Percentiles rank a stretch among this genome's conserved stretches.
Conservation (phyloP, 2,797 vertebrate species). For the Bradypodion pumilum region DNA sequence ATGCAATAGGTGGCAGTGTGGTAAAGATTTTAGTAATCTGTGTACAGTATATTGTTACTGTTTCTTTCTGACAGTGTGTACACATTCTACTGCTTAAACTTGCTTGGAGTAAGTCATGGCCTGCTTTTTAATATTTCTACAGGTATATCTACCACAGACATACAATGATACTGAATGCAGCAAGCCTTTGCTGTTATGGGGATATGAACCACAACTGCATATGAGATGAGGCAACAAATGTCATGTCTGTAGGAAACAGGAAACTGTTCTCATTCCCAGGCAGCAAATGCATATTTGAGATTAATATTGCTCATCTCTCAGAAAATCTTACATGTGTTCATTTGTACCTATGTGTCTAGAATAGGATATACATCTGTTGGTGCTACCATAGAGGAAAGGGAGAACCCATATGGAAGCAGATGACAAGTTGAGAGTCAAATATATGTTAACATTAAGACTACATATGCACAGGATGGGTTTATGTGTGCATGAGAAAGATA, state of each 20-base stretch:
- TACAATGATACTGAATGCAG: not conserved
- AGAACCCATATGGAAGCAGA: not conserved
- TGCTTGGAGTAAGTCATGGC: not conserved
- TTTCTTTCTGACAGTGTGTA: not conserved
- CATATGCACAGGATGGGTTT: not conserved
- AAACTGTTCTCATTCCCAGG: not conserved
- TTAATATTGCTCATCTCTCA: not conserved
- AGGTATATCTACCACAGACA: not conserved
- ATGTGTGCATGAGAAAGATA: not conserved
- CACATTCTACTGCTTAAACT: not conserved
- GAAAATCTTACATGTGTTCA: not conserved
- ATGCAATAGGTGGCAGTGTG: too few relatives aligned
- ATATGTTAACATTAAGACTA: not conserved
- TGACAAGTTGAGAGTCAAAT: not conserved
- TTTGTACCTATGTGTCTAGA: not conserved
- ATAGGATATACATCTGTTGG: not conserved
- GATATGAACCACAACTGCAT: not conserved
- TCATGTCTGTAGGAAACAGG: not conserved
- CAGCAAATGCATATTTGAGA: not conserved
- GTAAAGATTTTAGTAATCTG: not conserved
- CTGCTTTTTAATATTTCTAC: not conserved
- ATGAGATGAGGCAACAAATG: not conserved
- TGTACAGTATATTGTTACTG: not conserved
- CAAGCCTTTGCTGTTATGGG: not conserved
- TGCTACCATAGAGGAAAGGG: not conserved